A percentile compares a stretch with the other conserved stretches of the same genome.
phyloP scores from a whole-genome alignment of 2,797 vertebrate genomes.

The Pyrrhura leucotis region DNA sequence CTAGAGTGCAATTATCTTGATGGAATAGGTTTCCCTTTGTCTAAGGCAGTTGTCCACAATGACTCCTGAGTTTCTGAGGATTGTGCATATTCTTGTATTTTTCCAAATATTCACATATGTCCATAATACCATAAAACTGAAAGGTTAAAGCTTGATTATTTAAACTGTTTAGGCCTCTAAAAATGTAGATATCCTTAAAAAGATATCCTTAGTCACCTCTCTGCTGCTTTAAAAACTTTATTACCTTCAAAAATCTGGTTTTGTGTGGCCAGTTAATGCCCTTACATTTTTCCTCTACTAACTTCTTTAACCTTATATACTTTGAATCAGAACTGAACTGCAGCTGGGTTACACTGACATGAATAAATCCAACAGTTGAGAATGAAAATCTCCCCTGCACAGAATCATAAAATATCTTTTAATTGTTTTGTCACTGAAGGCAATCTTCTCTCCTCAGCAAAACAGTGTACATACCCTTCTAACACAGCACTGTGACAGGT shows the following conservation, averaged over 20 bases:
- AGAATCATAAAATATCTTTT: background rate
- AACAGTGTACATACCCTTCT: background rate
- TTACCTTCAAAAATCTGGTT: background rate
- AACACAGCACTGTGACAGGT: slow-evolving; percentile 17
- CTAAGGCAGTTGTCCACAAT: background rate
- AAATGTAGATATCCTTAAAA: background rate
- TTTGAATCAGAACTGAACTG: background rate
- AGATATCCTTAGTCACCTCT: background rate
- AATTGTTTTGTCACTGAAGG: background rate
- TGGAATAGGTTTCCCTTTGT: background rate
- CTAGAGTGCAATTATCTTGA: background rate
- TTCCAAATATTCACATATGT: background rate
- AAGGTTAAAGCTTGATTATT: background rate
- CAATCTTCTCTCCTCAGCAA: background rate
- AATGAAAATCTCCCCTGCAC: background rate
- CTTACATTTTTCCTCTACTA: background rate
- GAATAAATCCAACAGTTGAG: background rate
- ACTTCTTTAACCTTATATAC: background rate
- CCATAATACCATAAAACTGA: background rate
- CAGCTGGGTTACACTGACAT: background rate
- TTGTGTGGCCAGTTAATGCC: background rate
- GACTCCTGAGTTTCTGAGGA: background rate
- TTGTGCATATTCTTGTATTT: background rate
- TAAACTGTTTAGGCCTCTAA: background rate
- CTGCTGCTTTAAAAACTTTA: background rate